Conservation (phyloP, 2,113 vertebrate genomes). For the Seriola quinqueradiata region DNA sequence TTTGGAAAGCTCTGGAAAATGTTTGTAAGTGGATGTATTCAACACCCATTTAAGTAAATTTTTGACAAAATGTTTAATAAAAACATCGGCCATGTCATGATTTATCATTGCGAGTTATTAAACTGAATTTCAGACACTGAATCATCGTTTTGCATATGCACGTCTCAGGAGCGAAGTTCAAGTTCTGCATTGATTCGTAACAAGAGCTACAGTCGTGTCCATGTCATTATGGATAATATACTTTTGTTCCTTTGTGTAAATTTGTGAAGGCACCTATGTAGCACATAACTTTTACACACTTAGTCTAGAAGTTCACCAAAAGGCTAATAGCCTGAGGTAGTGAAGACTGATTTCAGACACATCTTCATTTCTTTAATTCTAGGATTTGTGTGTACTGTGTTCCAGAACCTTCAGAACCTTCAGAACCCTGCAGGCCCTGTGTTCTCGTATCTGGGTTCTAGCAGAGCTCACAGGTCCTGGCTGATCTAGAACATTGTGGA, state of each 20-base stretch:
- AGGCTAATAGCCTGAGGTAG: not conserved
- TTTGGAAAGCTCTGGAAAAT: too few relatives aligned
- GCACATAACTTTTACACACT: not conserved
- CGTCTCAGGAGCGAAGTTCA: not conserved
- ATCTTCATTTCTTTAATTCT: not conserved
- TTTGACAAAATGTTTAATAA: too few relatives aligned
- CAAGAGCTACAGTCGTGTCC: too few relatives aligned
- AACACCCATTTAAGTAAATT: too few relatives aligned
- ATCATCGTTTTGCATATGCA: too few relatives aligned
- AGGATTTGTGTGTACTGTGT: not conserved
- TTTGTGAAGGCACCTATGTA: not conserved
- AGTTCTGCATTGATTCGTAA: not conserved
- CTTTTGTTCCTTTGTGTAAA: too few relatives aligned
- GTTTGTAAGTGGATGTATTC: too few relatives aligned
- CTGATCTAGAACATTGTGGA: conserved; percentile 55
- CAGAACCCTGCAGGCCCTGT: not conserved
- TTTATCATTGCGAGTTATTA: too few relatives aligned
- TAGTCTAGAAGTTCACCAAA: not conserved
- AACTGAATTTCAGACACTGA: too few relatives aligned
- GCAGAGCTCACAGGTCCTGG: not conserved
- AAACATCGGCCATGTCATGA: too few relatives aligned
- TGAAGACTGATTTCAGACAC: not conserved
- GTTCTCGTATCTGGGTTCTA: not conserved
- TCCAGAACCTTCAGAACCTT: too few relatives aligned
- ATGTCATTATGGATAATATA: not conserved